These are phyloP conservation scores for Agrilus cyanescens DNA, from an alignment of 2,888 invertebrate genomes.

Conservation along the genomic window DNA sequence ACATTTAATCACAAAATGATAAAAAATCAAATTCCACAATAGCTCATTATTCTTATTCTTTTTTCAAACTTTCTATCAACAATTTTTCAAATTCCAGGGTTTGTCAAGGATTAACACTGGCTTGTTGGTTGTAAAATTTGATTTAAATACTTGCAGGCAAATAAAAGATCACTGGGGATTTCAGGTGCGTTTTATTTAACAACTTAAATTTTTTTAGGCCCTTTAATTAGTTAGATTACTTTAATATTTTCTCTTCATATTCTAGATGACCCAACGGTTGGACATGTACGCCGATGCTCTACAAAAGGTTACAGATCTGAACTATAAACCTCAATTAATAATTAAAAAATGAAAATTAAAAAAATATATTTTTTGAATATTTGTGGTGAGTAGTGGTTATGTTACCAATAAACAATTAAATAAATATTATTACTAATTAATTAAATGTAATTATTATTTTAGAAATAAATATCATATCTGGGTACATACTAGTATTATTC, in stretches of 20 bases:
- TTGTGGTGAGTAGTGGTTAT: too few species aligned
- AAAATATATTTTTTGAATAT: too few species aligned
- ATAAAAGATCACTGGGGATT: slow-evolving; percentile 90
- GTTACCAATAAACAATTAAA: too few species aligned
- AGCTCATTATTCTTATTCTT: too few species aligned
- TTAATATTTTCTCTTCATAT: slow-evolving; percentile 14
- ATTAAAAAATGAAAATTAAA: slow-evolving; percentile 27
- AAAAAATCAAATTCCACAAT: too few species aligned
- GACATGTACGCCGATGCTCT: slow-evolving; percentile 76
- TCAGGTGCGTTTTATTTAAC: slow-evolving; percentile 46
- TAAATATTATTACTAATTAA: too few species aligned
- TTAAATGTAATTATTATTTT: too few species aligned
- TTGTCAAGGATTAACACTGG: slow-evolving; percentile 40
- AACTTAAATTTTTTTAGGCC: background rate
- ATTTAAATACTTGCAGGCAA: slow-evolving; percentile 90
- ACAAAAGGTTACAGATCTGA: slow-evolving; percentile 53
- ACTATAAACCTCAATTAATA: slow-evolving; percentile 69
- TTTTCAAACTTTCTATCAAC: too few species aligned
- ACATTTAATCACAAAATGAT: too few species aligned
- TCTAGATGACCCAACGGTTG: slow-evolving; percentile 82
- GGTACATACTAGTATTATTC: too few species aligned
- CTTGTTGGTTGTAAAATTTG: slow-evolving; percentile 75
- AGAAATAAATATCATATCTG: too few species aligned
- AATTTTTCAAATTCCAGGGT: slow-evolving; percentile 18
- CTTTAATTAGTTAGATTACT: background rate